Conservation (phyloP, 2,888 invertebrate genomes). For the Bibio marci region DNA sequence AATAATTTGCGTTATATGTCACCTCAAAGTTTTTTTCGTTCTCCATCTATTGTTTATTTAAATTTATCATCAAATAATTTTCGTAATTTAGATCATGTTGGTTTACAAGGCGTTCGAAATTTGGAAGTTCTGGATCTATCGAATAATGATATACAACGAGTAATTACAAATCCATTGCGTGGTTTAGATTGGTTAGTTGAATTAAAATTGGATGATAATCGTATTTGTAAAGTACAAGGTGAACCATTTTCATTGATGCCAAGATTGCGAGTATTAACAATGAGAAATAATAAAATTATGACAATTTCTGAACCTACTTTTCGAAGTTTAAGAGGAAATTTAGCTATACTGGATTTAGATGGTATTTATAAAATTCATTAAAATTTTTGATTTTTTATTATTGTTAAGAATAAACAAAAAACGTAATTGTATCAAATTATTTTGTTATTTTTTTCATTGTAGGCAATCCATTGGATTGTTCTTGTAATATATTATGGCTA, state of each 20-base stretch:
- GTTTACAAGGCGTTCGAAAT: slow-evolving; percentile 52
- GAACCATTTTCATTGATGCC: slow-evolving; percentile 73
- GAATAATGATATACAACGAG: slow-evolving; percentile 52
- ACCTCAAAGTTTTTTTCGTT: slow-evolving; percentile 54
- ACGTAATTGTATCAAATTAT: not conserved
- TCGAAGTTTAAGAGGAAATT: slow-evolving; percentile 57
- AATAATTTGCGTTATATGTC: slow-evolving; percentile 59
- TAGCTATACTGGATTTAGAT: slow-evolving; percentile 68
- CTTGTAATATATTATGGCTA: slow-evolving; percentile 69
- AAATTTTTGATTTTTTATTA: too few relatives aligned
- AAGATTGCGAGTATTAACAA: slow-evolving; percentile 58
- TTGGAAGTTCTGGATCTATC: slow-evolving; percentile 75
- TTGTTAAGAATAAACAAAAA: not conserved
- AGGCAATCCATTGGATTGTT: slow-evolving; percentile 73
- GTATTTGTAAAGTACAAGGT: slow-evolving; percentile 62
- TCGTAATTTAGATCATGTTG: slow-evolving; percentile 53
- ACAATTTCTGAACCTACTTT: slow-evolving; percentile 57
- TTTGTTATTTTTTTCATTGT: slow-evolving; percentile 12
- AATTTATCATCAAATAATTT: slow-evolving; percentile 73
- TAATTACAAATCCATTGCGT: slow-evolving; percentile 50
- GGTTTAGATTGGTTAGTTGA: slow-evolving; percentile 77
- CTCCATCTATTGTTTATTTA: slow-evolving; percentile 60
- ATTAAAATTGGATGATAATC: slow-evolving; percentile 68
- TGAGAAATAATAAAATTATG: slow-evolving; percentile 59
- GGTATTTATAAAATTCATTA: too few relatives aligned